Base-by-base conservation (phyloP, 2,888 invertebrate species). In the Podabrus alpinus region DNA sequence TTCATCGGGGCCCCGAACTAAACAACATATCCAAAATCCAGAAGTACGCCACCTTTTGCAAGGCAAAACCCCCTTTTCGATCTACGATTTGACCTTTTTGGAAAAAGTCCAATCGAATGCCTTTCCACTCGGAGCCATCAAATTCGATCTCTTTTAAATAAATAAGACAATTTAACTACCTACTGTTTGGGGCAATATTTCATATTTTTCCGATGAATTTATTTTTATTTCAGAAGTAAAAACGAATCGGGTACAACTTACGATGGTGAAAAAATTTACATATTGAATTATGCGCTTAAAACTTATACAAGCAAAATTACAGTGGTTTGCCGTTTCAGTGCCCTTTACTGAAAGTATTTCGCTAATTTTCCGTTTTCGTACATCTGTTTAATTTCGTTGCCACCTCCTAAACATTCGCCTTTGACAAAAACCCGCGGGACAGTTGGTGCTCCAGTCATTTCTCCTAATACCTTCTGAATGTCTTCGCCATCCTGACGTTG, bases 351-450 rank as follows among this genome's bases (percentile, higher is more conserved):
- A 69, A 82, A 81, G 60, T 81, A 82, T 72, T 82, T 82, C 68
- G 84, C 81, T 19, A 97, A 88, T 84, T 94, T 90, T 68, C 96
- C 96, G 69, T 88, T 89, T 66, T 94, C 92, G 78, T 91, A 90
- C 80, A 96, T 86, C 59, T 91, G 90, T 83, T 94, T 93, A 0
- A 97, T 94, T 84, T 98, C 98, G 2, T 94, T 92, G 3, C 98
- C 97, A 59, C 98, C 98, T 5, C 98, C 98, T 73, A 98, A 89
- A 85, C 94, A 98, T 84, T 93, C 92, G 2, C 96, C 96, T 83
- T 96, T 93, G 60, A 98, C 92, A 87, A 98, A 99, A 2, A 98
- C 97, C 83, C 98, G 92, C 0, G 99, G 99, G 1, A 99, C 97
- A 77, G 95, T 94, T 86, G 91, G 91, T 60, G 93, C 94, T 59